Base-by-base conservation (phyloP, 2,797 vertebrate species). In the Rhinella marina region DNA sequence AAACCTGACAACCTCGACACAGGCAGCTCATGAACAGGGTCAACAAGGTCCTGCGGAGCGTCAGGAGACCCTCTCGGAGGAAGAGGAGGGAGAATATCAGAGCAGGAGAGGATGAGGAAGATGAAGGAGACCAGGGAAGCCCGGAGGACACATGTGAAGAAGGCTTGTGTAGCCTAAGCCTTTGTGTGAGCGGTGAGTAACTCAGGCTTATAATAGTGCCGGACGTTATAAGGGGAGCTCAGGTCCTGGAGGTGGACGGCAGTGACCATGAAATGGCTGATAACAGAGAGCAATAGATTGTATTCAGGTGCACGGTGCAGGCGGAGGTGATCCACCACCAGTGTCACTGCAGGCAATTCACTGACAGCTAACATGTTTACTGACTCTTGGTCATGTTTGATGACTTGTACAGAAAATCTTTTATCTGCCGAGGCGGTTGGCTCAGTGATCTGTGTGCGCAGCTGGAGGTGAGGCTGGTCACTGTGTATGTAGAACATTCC, bases 41-140 rank as follows among this genome's bases (percentile, higher is more conserved):
- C 90, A 96, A 93, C 90, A 95, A 95, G 82, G 94, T 96, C 91
- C 94, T 97, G 94, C 96, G 96, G 92, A 95, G 96, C 87, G 94
- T 97, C 91, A 96, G 95, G 93, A 96, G 95, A 93, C 95, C 97
- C 89, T 97, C 97, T 0, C 95, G 95, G 50, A 95, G 95, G 92
- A 97, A 95, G 94, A 95, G 94, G 92, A 95, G 95, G 92, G 94
- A 95, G 91, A 90, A 81, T 64, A 88, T 73, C 64, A 90, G 90
- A 76, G 91, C 90, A 85, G 93, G 94, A 64, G 91, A 92, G 89
- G 96, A 96, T 90, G 93, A 92, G 84, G 92, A 91, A 92, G 95
- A 84, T 91, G 92, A 92, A 93, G 73, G 73, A n/a, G 95, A 95
- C 89, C 95, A 96, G 81, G 91, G 92, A 88, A 95, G 95, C 91